A percentile compares a stretch with the other conserved stretches of the same genome.
These are phyloP conservation scores for Prietella phreatophila DNA, from an alignment of 2,113 vertebrate species.

Conservation along the genomic window DNA sequence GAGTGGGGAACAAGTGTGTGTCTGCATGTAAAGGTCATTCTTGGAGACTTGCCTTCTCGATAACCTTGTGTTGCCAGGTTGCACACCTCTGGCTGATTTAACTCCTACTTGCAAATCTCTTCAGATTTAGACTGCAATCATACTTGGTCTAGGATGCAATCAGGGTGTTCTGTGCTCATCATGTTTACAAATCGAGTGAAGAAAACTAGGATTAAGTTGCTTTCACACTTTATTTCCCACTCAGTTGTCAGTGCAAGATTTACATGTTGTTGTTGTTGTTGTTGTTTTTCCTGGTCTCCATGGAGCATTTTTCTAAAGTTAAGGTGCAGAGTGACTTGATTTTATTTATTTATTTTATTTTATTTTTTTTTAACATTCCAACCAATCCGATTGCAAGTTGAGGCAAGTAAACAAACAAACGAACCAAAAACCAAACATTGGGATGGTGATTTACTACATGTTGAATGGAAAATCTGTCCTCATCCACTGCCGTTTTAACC, in stretches of 20 bases:
- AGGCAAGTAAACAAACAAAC: not conserved
- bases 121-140: not conserved
- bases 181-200: not conserved
- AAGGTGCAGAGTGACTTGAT: not conserved
- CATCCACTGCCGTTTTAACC: not conserved
- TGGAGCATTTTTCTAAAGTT: not conserved
- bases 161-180: not conserved
- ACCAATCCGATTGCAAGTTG: not conserved
- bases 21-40: conserved; percentile 23
- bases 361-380: too few relatives aligned
- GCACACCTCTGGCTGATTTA: not conserved
- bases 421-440: not conserved
- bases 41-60: not conserved
- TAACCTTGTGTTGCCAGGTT: not conserved
- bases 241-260: not conserved
- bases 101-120: not conserved
- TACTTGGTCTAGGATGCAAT: not conserved
- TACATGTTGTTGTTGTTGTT: not conserved
- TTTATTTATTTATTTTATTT: too few relatives aligned
- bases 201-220: not conserved
- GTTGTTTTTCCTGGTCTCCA: not conserved
- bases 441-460: not conserved
- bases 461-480: not conserved
- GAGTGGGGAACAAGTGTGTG: not conserved
- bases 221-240: not conserved